A percentile compares a stretch with the other conserved stretches of the same genome.
These are phyloP conservation scores for Limnephilus lunatus DNA, from an alignment of 2,888 invertebrate genomes.

Conservation along the genomic window DNA sequence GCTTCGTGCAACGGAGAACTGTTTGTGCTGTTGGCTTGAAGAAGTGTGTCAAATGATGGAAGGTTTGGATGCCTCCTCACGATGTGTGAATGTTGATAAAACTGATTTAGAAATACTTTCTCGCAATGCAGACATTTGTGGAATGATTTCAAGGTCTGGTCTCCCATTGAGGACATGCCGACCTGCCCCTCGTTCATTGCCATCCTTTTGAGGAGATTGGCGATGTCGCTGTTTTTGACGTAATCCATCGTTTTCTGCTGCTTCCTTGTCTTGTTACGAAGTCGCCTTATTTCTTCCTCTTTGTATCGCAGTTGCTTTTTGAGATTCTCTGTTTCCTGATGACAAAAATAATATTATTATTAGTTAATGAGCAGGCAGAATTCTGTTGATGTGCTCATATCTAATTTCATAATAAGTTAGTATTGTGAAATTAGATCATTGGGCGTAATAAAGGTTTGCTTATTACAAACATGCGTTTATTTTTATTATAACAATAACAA, in stretches of 20 bases:
- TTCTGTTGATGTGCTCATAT: too few species aligned
- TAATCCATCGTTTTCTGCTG: constrained; percentile 53
- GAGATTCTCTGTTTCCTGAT: constrained; percentile 76
- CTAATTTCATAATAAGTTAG: too few species aligned
- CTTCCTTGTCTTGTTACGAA: constrained; percentile 75
- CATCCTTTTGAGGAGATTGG: constrained; percentile 56
- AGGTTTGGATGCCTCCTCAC: constrained; percentile 77
- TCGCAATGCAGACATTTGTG: constrained; percentile 81
- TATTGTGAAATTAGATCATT: too few species aligned
- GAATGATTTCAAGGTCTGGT: constrained; percentile 70
- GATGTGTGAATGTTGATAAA: constrained; percentile 81
- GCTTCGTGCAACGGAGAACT: constrained; percentile 70
- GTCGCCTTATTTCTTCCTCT: constrained; percentile 76
- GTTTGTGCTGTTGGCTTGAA: constrained; percentile 57
- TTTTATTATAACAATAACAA: too few species aligned
- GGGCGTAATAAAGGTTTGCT: too few species aligned
- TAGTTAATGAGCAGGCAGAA: too few species aligned
- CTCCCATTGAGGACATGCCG: constrained; percentile 68
- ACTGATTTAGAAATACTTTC: constrained; percentile 82
- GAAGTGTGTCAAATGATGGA: constrained; percentile 64
- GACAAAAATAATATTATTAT: constrained; percentile 61
- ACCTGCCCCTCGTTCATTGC: constrained; percentile 48
- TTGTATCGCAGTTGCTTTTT: constrained; percentile 75
- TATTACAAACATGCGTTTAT: too few species aligned
- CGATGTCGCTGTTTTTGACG: constrained; percentile 55